Evolutionary conservation across 2,888 invertebrate genomes (phyloP), one percentile per base, ranked within the genome.

Genomic region (Rhagonycha fulva): DNA sequence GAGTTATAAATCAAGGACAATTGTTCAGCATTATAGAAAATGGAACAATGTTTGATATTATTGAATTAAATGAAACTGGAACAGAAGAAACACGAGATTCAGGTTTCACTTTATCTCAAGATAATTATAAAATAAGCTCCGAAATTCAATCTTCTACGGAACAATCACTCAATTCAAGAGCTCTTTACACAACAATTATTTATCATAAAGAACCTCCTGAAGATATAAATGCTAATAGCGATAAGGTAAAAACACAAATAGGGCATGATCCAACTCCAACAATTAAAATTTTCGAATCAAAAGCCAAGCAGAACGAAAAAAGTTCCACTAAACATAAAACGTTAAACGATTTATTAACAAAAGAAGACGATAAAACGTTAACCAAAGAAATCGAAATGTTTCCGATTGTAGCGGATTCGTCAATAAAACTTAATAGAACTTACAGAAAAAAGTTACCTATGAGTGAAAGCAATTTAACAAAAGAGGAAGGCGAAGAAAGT

Each of bases 1-100:
- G 86, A 73, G 87, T 85, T 30, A 88, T 88, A 73, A 87, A 83
- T 80, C 88, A 88, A 79, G 88, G 88, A 32, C 88, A 88, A 80
- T 80, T 88, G 26, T 88, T 88, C 78, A 87, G 87, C 75, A 87
- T 88, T 61, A 87, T 88, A 28, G 87, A 87, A 79, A 87, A 88
- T 80, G 88, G 87, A 12, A 87, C 87, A 11, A 85, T 87, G 84
- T 87, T 87, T 72, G 88, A 88, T 78, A 86, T 88, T 68, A 87
- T 88, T 47, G 88, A 88, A 79, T 78, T 88, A 70, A 88, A 87
- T 79, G 87, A 86, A 68, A 87, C 86, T 5, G 84, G 82, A 66
- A 80, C 82, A 9, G 84, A 84, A 67, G 83, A 84, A 69, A 71
- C 76, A 7, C 78, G 82, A 72, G 70, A 82, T 62, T 70, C 68